phyloP scores from a whole-genome alignment of 2,888 invertebrate genomes.

The Macrophya annulata region DNA sequence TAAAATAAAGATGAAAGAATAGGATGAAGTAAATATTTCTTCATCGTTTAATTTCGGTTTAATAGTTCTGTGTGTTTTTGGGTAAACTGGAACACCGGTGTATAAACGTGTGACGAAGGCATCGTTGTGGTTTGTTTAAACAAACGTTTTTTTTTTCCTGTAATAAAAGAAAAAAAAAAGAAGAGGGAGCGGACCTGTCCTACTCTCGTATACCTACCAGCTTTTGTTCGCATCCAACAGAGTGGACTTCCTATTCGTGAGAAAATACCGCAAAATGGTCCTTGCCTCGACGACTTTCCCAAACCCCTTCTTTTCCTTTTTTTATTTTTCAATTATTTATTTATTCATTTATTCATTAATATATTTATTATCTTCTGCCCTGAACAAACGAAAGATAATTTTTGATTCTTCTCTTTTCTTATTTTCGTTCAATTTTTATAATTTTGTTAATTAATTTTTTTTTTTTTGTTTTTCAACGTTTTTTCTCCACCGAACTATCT shows the following conservation, averaged over 20 bases:
- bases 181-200: slow-evolving; percentile 18
- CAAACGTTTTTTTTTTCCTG: not conserved
- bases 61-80: not conserved
- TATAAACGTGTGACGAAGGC: slow-evolving; percentile 12
- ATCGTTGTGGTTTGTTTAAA: slow-evolving; percentile 1
- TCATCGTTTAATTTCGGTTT: not conserved
- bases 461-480: slow-evolving; percentile 35
- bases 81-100: slow-evolving; percentile 11
- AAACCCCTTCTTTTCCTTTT: slow-evolving; percentile 25
- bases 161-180: too few species aligned
- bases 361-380: not conserved
- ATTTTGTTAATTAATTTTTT: not conserved
- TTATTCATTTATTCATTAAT: not conserved
- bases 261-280: slow-evolving; percentile 9
- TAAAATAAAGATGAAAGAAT: not conserved
- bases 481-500: not conserved
- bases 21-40: not conserved
- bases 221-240: slow-evolving; percentile 68
- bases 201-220: slow-evolving; percentile 48
- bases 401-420: too few species aligned
- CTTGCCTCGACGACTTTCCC: slow-evolving; percentile 10
- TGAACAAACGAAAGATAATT: not conserved
- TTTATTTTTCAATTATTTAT: not conserved
- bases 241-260: slow-evolving; percentile 66
- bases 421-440: not conserved